phyloP scores from a whole-genome alignment of 2,797 vertebrate species.

The Mormyrops attenuatus region DNA sequence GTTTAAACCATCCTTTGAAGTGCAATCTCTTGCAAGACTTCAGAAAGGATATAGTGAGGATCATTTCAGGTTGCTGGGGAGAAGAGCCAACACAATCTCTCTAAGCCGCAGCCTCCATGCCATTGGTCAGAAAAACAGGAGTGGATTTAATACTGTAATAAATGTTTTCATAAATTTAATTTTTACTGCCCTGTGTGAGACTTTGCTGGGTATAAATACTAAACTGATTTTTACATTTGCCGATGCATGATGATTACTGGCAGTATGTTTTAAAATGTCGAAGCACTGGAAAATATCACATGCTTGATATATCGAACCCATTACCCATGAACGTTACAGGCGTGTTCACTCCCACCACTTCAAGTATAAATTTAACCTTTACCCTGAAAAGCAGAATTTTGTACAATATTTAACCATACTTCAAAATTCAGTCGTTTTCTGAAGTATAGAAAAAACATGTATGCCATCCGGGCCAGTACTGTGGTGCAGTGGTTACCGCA shows the following conservation, averaged over 20 bases:
- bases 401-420: background rate
- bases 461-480: too few species aligned
- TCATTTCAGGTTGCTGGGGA: constrained; percentile 44
- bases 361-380: background rate
- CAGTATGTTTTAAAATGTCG: background rate
- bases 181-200: background rate
- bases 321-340: background rate
- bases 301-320: background rate
- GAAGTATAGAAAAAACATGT: background rate
- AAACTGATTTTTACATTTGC: background rate
- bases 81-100: constrained; percentile 56
- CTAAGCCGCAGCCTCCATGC: constrained; percentile 51
- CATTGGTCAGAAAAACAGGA: constrained; percentile 51
- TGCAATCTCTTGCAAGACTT: background rate
- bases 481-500: background rate
- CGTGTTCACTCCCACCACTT: background rate
- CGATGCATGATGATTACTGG: background rate
- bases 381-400: background rate
- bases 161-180: constrained; percentile 51
- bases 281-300: background rate
- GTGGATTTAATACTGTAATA: constrained; percentile 68
- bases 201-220: background rate
- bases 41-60: background rate
- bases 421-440: background rate
- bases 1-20: constrained; percentile 1